Evolutionary conservation across 2,888 invertebrate genomes (phyloP), one percentile per base, ranked within the genome.

Genomic region (Agonopterix arenella): DNA sequence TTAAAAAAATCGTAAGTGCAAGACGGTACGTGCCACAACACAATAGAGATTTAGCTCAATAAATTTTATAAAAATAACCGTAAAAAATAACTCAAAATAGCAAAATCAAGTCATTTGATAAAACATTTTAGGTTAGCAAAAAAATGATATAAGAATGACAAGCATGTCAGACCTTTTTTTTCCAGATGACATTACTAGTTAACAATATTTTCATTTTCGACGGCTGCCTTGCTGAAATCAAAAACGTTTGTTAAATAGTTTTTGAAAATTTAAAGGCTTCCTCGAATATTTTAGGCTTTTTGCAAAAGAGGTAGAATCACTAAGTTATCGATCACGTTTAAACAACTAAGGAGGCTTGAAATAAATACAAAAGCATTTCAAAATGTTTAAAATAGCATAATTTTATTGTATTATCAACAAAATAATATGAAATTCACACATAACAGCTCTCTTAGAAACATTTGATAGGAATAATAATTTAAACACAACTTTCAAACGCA

Each of bases 41-140:
- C 88, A 83, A 83, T 76, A 80, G 81, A 80, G 85, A 89, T 89
- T 89, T 89, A 75, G 76, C 70, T 77, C 62, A 73, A 75, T 76
- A 78, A 84, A 79, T 84, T 82, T 52, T 84, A 66, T 80, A 84
- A 86, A 88, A 88, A 81, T 80, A 81, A 80, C 64, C 68, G 79
- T 83, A 83, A 84, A 84, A 85, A 85, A 84, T 78, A 70, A 74
- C 73, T 75, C 78, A 79, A 88, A 85, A 81, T 72, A 80, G 68
- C 73, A 81, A 76, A 82, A 84, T 89, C 81, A 89, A 84, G 84
- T 84, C 85, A 85, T 88, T 88, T 84, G 86, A 85, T 81, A 81
- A 88, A 88, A 88, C 89, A 89, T 89, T 89, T 89, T 89, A 86
- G 88, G 89, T 89, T 88, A 89, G 85, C 86, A 86, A 89, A 89